Base-by-base conservation (phyloP, 2,797 vertebrate species). In the Intellagama lesueurii region DNA sequence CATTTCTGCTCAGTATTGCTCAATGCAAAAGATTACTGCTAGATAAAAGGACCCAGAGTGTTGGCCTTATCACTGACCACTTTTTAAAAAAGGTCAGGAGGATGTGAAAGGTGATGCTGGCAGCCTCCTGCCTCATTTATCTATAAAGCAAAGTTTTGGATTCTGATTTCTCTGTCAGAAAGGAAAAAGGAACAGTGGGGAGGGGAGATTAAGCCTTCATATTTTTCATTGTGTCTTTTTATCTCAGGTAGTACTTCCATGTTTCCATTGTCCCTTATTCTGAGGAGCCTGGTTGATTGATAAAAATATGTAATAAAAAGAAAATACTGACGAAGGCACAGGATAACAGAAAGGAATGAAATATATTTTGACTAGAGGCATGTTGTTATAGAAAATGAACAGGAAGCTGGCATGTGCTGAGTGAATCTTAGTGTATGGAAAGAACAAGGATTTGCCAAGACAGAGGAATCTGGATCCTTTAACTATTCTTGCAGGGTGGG, bases 381-480 rank as follows among this genome's bases (percentile, higher is more conserved):
- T n/a, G 49, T 7, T 14, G 40, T 5, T 47, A 24, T 17, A 30
- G 17, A 68, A 68, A 44, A 22, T 22, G 19, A 7, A 77, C 30
- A 49, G 16, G 47, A 75, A 82, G 28, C 49, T 24, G 22, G 49
- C 26, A 81, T 81, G 26, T 69, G 28, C 30, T 17, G 17, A 83
- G 12, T 66, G 28, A 47, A 82, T 47, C 2, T 24, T 49, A 86
- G 28, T 40, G 3, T 9, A 2, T 68, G 60, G 69, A 60, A 26
- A 69, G 30, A 30, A 75, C 2, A 85, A 26, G 47, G 26, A 14
- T 40, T 84, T 56, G 79, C 70, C 88, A 70, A 70, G 66, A 49
- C 80, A 79, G 24, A 40, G 56, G 75, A 87, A 87, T 75, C 88
- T 78, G 77, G 91, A n/a, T 80, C 56, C 90, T 87, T 82, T 81